phyloP scores from a whole-genome alignment of 64 coral and sea anemone species.

The Trachythela sp. region DNA sequence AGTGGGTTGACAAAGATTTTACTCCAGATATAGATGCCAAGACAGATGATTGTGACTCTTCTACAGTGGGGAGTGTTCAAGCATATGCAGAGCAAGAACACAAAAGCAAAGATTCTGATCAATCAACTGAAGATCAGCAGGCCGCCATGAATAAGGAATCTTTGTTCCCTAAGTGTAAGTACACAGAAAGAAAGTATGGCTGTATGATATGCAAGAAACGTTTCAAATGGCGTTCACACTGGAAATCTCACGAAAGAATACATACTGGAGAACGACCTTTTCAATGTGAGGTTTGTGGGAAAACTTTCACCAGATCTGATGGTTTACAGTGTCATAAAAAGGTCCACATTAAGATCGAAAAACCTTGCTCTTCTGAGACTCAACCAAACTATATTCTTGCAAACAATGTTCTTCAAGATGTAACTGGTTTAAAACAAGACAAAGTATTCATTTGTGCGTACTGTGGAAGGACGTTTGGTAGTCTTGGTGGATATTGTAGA shows the following conservation, averaged over 20 bases:
- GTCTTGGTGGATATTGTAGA: not conserved
- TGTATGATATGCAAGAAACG: slow-evolving; percentile 12
- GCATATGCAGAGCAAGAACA: not conserved
- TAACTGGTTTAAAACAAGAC: not conserved
- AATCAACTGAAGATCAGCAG: not conserved
- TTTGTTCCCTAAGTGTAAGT: not conserved
- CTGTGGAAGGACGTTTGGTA: not conserved
- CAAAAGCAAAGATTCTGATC: not conserved
- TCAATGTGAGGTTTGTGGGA: not conserved
- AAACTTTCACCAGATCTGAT: not conserved
- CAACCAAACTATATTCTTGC: too few species aligned
- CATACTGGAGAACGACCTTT: not conserved
- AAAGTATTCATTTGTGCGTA: not conserved
- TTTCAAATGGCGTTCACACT: not conserved
- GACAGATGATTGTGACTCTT: not conserved
- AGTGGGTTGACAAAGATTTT: not conserved
- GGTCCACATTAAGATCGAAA: not conserved
- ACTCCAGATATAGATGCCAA: not conserved
- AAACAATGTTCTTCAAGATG: not conserved
- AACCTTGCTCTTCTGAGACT: not conserved
- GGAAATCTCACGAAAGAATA: not conserved
- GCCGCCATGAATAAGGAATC: not conserved
- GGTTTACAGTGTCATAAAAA: not conserved
- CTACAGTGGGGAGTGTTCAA: not conserved
- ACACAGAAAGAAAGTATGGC: not conserved